These are phyloP conservation scores for Drosophila ochracea DNA, from an alignment of 2,888 invertebrate genomes.

Conservation along the genomic window DNA sequence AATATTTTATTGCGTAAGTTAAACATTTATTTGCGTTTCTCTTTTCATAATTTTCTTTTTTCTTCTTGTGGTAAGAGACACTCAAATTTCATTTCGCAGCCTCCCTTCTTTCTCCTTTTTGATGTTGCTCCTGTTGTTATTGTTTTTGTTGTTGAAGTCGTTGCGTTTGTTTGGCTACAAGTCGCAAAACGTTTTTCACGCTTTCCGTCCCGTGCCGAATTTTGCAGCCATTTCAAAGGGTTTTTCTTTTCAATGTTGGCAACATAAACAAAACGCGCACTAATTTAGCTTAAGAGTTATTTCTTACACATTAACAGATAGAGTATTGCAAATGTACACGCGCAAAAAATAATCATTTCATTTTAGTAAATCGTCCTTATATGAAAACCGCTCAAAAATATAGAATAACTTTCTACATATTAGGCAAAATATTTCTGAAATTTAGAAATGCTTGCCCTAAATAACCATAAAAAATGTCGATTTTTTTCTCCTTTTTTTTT, in stretches of 20 bases:
- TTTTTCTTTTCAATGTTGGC: constrained; percentile 20
- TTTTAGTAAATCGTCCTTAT: not conserved
- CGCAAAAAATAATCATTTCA: not conserved
- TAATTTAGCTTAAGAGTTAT: constrained; percentile 18
- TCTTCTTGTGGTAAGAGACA: constrained; percentile 22
- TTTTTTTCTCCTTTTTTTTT: not conserved
- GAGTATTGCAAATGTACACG: not conserved
- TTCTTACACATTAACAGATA: not conserved
- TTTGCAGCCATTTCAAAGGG: constrained; percentile 47
- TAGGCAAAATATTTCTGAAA: not conserved
- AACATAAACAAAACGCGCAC: constrained; percentile 45
- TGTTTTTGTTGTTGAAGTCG: constrained; percentile 1
- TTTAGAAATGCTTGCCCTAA: not conserved
- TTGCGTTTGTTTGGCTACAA: constrained; percentile 49
- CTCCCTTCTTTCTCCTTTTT: constrained; percentile 3
- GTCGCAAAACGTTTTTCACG: constrained; percentile 33
- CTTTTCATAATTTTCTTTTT: constrained; percentile 13
- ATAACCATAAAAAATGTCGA: not conserved
- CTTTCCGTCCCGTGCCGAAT: constrained; percentile 12
- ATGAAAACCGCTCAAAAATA: not conserved
- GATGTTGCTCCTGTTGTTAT: constrained; percentile 1
- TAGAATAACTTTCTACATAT: not conserved
- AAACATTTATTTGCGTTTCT: constrained; percentile 45
- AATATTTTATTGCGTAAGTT: constrained; percentile 27
- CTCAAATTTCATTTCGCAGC: constrained; percentile 50